A percentile compares a stretch with the other conserved stretches of the same genome.
Conservation (phyloP, 2,113 vertebrate genomes). For the Edolisoma coerulescens region DNA sequence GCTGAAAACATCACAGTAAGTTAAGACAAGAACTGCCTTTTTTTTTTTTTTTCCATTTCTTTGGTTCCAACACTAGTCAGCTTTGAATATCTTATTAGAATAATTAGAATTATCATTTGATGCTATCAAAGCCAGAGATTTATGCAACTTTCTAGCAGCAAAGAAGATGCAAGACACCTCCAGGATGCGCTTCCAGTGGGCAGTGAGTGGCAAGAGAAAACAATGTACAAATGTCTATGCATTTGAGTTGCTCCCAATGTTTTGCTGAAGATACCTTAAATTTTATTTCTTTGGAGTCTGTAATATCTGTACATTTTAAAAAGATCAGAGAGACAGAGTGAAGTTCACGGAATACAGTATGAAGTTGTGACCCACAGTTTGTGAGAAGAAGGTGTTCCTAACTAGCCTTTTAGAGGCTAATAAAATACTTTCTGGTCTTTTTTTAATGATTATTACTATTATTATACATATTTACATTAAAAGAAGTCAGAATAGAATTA, state of each 20-base stretch:
- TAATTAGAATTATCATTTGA: not conserved
- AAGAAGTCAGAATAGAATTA: conserved; percentile 38
- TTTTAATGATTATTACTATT: not conserved
- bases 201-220: not conserved
- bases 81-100: not conserved
- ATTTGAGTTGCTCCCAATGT: not conserved
- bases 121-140: not conserved
- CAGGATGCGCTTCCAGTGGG: not conserved
- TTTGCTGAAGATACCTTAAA: not conserved
- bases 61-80: not conserved
- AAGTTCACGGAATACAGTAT: not conserved
- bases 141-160: not conserved
- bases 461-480: not conserved
- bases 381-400: not conserved
- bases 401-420: not conserved
- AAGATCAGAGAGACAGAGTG: not conserved
- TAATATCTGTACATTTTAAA: not conserved
- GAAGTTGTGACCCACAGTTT: not conserved
- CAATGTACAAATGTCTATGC: fast-evolving
- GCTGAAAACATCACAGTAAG: not conserved
- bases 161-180: not conserved
- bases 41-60: not conserved
- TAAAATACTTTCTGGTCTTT: not conserved
- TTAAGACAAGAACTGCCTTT: not conserved
- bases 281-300: not conserved